Conservation (phyloP, 2,888 invertebrate species). For the Drosophila mimetica region DNA sequence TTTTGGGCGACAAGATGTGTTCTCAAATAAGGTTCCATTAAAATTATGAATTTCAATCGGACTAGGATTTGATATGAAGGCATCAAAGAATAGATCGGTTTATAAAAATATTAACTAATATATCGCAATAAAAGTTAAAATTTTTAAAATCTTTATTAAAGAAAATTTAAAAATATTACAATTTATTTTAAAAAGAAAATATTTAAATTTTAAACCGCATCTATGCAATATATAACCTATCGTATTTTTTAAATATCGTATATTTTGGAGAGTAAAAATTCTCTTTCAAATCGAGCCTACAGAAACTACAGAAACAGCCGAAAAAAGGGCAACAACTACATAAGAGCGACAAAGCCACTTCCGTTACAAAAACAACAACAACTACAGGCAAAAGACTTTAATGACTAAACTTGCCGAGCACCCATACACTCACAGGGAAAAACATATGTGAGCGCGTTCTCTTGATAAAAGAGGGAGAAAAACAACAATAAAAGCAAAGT, state of each 20-base stretch:
- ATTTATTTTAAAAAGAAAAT: too few species aligned
- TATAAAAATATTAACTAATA: too few species aligned
- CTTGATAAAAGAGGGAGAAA: slow-evolving; percentile 38
- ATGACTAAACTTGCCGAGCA: slow-evolving; percentile 54
- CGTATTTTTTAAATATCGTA: too few species aligned
- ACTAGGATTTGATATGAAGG: too few species aligned
- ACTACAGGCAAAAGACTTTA: slow-evolving; percentile 46
- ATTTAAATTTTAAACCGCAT: too few species aligned
- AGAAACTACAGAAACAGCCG: neutral
- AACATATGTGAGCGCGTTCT: slow-evolving; percentile 20
- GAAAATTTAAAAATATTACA: too few species aligned
- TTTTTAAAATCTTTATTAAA: neutral
- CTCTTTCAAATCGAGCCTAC: neutral
- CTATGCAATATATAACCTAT: too few species aligned
- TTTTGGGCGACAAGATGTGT: slow-evolving; percentile 1
- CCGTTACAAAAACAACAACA: slow-evolving; percentile 60
- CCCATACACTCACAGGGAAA: slow-evolving; percentile 7
- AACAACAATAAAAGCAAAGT: slow-evolving; percentile 29
- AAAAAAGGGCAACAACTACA: slow-evolving; percentile 1
- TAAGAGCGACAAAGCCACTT: slow-evolving; percentile 57
- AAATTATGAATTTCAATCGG: slow-evolving; percentile 13
- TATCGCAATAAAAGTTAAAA: neutral
- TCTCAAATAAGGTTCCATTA: neutral
- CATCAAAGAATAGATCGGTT: neutral
- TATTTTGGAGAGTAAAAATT: neutral